Conservation (phyloP, 2,888 invertebrate genomes). For the Chrysina gloriosa region DNA sequence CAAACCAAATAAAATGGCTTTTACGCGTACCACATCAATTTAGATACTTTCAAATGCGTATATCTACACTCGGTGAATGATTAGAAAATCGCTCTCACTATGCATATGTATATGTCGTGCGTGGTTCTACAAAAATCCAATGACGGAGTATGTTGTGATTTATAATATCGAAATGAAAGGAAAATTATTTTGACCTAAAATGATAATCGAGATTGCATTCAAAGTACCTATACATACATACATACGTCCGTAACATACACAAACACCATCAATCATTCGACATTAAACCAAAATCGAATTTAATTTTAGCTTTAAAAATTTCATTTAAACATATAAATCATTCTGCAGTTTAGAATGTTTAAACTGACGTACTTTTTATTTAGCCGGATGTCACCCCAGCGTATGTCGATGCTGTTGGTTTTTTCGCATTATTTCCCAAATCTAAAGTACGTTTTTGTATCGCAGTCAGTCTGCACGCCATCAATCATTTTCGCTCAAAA, state of each 20-base stretch:
- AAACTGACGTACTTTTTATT: constrained; percentile 12
- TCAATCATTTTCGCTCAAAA: constrained; percentile 21
- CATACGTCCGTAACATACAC: neutral
- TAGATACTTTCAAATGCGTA: too few relatives aligned
- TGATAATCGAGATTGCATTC: too few relatives aligned
- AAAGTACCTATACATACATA: neutral
- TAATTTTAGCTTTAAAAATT: constrained; percentile 28
- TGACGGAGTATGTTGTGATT: too few relatives aligned
- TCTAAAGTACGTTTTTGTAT: constrained; percentile 19
- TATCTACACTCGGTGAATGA: too few relatives aligned
- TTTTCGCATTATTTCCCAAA: constrained; percentile 25
- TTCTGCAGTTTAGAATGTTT: constrained; percentile 36
- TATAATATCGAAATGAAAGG: neutral
- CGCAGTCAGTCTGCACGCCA: neutral
- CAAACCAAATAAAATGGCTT: too few relatives aligned
- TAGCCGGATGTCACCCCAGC: neutral
- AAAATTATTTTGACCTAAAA: too few relatives aligned
- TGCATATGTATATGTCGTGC: too few relatives aligned
- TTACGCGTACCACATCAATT: too few relatives aligned
- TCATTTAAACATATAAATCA: constrained; percentile 39
- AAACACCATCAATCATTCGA: constrained; percentile 21
- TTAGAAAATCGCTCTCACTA: too few relatives aligned
- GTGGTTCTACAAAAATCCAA: too few relatives aligned
- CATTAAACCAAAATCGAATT: constrained; percentile 29
- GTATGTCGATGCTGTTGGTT: constrained; percentile 28